These are phyloP conservation scores for Laothoe populi DNA, from an alignment of 2,888 invertebrate genomes.

Conservation along the genomic window DNA sequence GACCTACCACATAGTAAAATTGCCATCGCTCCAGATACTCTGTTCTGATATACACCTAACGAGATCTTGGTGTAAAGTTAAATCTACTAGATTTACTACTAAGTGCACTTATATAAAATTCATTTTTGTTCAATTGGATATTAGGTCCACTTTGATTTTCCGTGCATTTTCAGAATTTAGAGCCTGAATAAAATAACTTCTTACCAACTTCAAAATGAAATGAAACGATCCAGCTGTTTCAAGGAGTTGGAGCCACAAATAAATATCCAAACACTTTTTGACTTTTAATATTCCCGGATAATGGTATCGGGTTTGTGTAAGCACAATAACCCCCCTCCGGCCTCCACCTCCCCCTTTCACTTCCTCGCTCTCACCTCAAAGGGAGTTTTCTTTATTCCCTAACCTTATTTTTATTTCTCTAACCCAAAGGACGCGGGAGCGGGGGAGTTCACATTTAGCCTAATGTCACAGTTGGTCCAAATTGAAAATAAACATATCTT, in stretches of 20 bases:
- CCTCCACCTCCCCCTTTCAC: neutral
- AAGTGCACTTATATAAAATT: too few species aligned
- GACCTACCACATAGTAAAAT: too few species aligned
- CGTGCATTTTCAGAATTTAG: too few species aligned
- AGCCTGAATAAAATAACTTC: neutral
- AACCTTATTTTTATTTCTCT: conserved; percentile 29
- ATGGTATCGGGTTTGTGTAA: conserved; percentile 20
- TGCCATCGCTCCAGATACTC: too few species aligned
- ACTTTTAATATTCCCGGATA: conserved; percentile 23
- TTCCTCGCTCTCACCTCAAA: conserved; percentile 16
- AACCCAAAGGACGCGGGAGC: conserved; percentile 30
- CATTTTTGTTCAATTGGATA: too few species aligned
- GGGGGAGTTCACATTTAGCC: conserved; percentile 38
- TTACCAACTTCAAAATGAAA: neutral
- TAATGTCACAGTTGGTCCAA: conserved; percentile 51
- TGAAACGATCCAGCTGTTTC: conserved; percentile 6
- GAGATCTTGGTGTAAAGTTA: too few species aligned
- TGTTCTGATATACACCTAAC: too few species aligned
- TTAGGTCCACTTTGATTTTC: too few species aligned
- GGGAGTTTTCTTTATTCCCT: conserved; percentile 21
- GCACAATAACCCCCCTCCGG: conserved; percentile 8
- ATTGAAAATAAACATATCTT: conserved; percentile 63
- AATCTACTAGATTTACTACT: too few species aligned
- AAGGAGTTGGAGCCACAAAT: conserved; percentile 4
- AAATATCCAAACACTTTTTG: conserved; percentile 23